These are phyloP conservation scores for Scomber japonicus DNA, from an alignment of 2,113 vertebrate species.

Conservation along the genomic window DNA sequence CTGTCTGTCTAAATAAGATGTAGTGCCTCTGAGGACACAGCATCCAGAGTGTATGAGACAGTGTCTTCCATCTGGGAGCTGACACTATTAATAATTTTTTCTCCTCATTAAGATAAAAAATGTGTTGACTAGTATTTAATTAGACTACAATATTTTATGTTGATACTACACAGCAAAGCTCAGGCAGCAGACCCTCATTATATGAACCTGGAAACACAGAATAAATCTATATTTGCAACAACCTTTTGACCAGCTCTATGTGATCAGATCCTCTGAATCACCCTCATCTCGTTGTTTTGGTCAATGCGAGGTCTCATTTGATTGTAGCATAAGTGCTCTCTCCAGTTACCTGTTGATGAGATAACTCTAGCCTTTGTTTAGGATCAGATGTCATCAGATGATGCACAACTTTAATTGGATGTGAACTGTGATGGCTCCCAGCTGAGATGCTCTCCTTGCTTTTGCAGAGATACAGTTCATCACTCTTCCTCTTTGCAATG, in stretches of 20 bases:
- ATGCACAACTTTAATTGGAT: not conserved
- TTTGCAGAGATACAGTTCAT: not conserved
- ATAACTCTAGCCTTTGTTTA: too few species aligned
- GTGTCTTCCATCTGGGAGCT: constrained; percentile 2
- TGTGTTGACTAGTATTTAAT: not conserved
- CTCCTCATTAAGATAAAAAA: not conserved
- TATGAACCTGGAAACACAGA: not conserved
- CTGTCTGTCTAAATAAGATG: constrained; percentile 49
- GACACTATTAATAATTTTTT: not conserved
- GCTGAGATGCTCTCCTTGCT: not conserved
- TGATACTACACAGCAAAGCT: not conserved
- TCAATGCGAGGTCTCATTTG: too few species aligned
- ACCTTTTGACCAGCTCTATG: too few species aligned
- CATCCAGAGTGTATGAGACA: not conserved
- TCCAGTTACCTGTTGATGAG: too few species aligned
- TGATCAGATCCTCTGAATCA: too few species aligned
- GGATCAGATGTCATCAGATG: not conserved
- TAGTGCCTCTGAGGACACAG: constrained; percentile 9
- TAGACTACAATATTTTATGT: not conserved
- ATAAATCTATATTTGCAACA: not conserved
- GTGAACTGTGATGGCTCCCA: not conserved
- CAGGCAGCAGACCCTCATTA: not conserved
- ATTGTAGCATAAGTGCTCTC: too few species aligned
- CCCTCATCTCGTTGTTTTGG: too few species aligned
- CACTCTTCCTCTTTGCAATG: not conserved